Percentiles rank a stretch among this genome's conserved stretches.
Evolutionary conservation across 2,113 vertebrate genomes (phyloP).

Genomic region (Thymallus thymallus): DNA sequence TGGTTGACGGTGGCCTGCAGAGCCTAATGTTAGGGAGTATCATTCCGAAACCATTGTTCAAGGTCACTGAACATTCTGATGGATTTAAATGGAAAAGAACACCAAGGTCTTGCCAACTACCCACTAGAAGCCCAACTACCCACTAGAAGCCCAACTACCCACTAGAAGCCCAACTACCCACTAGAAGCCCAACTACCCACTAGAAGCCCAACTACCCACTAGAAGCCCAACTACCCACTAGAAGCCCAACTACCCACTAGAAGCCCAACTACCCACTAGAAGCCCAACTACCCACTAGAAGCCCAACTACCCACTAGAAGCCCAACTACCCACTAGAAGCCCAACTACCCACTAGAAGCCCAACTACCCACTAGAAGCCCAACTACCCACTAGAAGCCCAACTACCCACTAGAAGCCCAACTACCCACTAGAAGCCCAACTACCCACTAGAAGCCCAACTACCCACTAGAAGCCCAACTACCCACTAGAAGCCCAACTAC

Average conservation of each 20-base stretch:
- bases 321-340: constrained; percentile 41
- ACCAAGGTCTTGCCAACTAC: constrained; percentile 73
- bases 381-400: too few species aligned
- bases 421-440: too few species aligned
- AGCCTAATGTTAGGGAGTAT: constrained; percentile 59
- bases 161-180: constrained; percentile 40
- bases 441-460: neutral
- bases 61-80: constrained; percentile 75
- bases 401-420: constrained; percentile 10
- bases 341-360: too few species aligned
- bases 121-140: constrained; percentile 8
- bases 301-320: too few species aligned
- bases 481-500: constrained; percentile 3
- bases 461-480: too few species aligned
- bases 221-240: too few species aligned
- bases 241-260: constrained; percentile 47
- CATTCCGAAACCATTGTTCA: constrained; percentile 62
- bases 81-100: constrained; percentile 81
- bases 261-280: too few species aligned
- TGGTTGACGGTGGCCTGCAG: neutral
- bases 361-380: constrained; percentile 30
- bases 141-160: constrained; percentile 39
- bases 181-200: constrained; percentile 5
- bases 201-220: constrained; percentile 52
- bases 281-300: constrained; percentile 44